Conservation (phyloP, 1,140 invertebrate genomes). For the Sitodiplosis mosellana region DNA sequence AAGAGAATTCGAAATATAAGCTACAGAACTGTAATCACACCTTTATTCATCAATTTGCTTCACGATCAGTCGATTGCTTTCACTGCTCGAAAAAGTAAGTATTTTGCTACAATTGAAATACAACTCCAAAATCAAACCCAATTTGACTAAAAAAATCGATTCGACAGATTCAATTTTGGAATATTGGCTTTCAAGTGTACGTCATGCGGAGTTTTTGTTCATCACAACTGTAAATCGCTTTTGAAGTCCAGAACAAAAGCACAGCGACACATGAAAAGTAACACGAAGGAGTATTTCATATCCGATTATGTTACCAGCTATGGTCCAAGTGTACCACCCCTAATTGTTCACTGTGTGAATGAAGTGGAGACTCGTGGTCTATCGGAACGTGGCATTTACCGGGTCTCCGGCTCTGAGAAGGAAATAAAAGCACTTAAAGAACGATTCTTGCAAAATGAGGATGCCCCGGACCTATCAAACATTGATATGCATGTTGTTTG, state of each 20-base stretch:
- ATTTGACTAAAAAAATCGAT: too few relatives aligned
- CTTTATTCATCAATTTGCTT: slow-evolving; percentile 64
- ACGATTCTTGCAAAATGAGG: slow-evolving; percentile 56
- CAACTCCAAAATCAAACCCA: too few relatives aligned
- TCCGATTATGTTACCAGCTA: slow-evolving; percentile 56
- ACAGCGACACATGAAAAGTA: slow-evolving; percentile 27
- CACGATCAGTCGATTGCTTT: slow-evolving; percentile 67
- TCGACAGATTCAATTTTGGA: slow-evolving; percentile 61
- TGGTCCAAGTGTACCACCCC: slow-evolving; percentile 78
- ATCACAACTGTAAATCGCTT: slow-evolving; percentile 65
- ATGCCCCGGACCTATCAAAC: slow-evolving; percentile 46
- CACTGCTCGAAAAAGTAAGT: slow-evolving; percentile 57
- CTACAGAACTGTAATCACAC: slow-evolving; percentile 31
- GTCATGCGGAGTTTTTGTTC: slow-evolving; percentile 51
- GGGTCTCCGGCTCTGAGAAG: slow-evolving; percentile 65
- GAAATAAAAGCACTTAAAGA: slow-evolving; percentile 73
- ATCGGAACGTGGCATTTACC: slow-evolving; percentile 76
- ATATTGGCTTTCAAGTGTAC: slow-evolving; percentile 50
- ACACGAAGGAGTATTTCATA: slow-evolving; percentile 39
- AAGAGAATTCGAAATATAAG: neutral
- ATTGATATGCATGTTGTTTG: slow-evolving; percentile 65
- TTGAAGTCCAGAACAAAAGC: slow-evolving; percentile 33
- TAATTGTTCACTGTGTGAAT: slow-evolving; percentile 86
- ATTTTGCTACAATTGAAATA: too few relatives aligned
- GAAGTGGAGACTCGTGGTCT: slow-evolving; percentile 79